These are phyloP conservation scores for Xyrichtys novacula DNA, from an alignment of 2,797 vertebrate species.

Conservation along the genomic window DNA sequence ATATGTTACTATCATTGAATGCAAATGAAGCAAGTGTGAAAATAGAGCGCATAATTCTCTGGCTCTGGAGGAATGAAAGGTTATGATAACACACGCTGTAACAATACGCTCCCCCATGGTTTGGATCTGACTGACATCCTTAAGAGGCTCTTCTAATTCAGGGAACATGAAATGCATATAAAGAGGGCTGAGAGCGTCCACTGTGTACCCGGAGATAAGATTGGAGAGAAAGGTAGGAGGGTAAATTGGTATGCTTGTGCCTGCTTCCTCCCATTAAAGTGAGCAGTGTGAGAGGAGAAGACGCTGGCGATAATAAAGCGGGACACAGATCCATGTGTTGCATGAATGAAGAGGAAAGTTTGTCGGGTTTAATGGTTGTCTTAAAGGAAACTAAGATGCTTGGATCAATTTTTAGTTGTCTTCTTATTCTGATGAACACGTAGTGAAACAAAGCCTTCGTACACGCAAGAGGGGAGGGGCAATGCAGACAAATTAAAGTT, in stretches of 20 bases:
- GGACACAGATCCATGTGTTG: conserved; percentile 23
- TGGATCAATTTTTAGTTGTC: background rate
- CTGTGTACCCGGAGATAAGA: conserved; percentile 72
- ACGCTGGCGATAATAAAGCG: conserved; percentile 23
- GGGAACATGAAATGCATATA: conserved; percentile 59
- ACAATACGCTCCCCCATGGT: conserved; percentile 42
- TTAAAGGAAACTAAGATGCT: background rate
- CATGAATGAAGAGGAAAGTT: conserved; percentile 27
- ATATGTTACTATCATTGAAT: conserved; percentile 60
- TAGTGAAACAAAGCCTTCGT: too few species aligned
- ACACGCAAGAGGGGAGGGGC: too few species aligned
- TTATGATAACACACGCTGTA: conserved; percentile 59
- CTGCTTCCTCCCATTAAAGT: conserved; percentile 59
- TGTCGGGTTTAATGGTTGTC: conserved; percentile 3
- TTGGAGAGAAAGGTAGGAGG: conserved; percentile 53
- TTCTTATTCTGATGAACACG: too few species aligned
- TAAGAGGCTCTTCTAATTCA: conserved; percentile 65
- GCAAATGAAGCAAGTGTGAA: conserved; percentile 75
- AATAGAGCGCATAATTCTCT: conserved; percentile 62
- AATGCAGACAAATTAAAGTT: too few species aligned
- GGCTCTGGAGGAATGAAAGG: conserved; percentile 51
- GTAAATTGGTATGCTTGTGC: conserved; percentile 55
- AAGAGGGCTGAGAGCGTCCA: conserved; percentile 64
- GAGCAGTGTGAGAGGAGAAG: conserved; percentile 9
- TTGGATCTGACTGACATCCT: conserved; percentile 69